These are phyloP conservation scores for Epiblema foenella DNA, from an alignment of 2,888 invertebrate species.

Conservation along the genomic window DNA sequence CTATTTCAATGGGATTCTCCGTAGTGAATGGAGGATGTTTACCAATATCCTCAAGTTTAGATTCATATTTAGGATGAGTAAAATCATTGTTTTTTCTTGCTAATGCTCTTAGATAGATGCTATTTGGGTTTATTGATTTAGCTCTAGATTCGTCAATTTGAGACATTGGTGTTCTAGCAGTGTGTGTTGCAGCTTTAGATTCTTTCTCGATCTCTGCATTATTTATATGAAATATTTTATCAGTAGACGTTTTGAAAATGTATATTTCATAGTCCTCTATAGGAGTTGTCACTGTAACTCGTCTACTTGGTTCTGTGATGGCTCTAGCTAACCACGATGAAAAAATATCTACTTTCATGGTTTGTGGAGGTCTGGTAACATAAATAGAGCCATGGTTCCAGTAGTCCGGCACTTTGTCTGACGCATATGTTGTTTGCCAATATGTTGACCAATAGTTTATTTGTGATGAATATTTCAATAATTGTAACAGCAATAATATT, in stretches of 20 bases:
- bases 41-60: not conserved
- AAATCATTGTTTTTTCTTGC: not conserved
- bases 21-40: not conserved
- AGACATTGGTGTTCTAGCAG: not conserved
- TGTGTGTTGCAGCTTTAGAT: too few relatives aligned
- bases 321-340: not conserved
- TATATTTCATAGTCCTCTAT: not conserved
- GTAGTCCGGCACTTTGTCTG: not conserved
- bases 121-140: not conserved
- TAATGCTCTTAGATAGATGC: not conserved
- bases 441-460: not conserved
- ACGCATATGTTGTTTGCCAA: conserved; percentile 15
- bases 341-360: not conserved
- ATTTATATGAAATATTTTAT: not conserved
- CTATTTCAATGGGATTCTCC: not conserved
- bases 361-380: not conserved
- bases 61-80: not conserved
- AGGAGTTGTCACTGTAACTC: not conserved
- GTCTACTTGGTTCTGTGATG: not conserved
- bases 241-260: not conserved
- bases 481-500: not conserved
- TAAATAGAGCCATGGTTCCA: conserved; percentile 11
- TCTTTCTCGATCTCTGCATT: not conserved
- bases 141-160: not conserved
- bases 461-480: not conserved